Evolutionary conservation across 2,797 vertebrate genomes (phyloP), one percentile per base, ranked within the genome.

Genomic region (Calcarius lapponicus): DNA sequence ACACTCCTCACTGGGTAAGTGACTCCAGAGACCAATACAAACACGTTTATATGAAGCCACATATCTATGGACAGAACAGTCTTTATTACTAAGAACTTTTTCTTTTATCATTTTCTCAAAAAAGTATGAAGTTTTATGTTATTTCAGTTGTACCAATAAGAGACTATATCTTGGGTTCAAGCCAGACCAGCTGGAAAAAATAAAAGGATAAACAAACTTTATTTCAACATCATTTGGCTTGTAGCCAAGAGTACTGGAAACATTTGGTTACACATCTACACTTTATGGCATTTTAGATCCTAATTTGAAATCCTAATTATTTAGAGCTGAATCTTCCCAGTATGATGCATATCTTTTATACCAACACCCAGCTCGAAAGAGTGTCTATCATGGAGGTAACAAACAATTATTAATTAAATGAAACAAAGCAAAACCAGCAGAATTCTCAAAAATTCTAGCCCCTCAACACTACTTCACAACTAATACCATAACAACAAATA

Each of bases 251-350:
- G 60, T 45, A 83, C 13, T 64, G 66, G 80, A 93, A 90, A 75
- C 72, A 88, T 79, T 71, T 56, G 80, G 28, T 91, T 64, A 90
- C 57, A 64, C 42, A 73, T 67, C 76, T 90, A 66, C 28, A 84
- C 42, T 86, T 60, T 47, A 66, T 74, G 51, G 69, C 78, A 95
- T 86, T 94, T 80, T 53, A 90, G 79, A 78, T 69, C 10, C 32
- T 75, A 67, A 75, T 90, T 58, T 26, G 20, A 88, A 80, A 69
- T 62, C 47, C 53, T 75, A 65, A 61, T 86, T 66, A 73, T 61
- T 83, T 95, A 69, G 89, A 51, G 18, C 29, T 95, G 85, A 64
- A 86, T 92, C 76, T 85, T 93, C 56, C 65, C 56, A 80, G 51
- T 74, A 71, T n/a, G 95, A 84, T 31, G 69, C 70, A 38, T 26